These are phyloP conservation scores for Papilio machaon DNA, from an alignment of 1,140 invertebrate species.

Conservation along the genomic window DNA sequence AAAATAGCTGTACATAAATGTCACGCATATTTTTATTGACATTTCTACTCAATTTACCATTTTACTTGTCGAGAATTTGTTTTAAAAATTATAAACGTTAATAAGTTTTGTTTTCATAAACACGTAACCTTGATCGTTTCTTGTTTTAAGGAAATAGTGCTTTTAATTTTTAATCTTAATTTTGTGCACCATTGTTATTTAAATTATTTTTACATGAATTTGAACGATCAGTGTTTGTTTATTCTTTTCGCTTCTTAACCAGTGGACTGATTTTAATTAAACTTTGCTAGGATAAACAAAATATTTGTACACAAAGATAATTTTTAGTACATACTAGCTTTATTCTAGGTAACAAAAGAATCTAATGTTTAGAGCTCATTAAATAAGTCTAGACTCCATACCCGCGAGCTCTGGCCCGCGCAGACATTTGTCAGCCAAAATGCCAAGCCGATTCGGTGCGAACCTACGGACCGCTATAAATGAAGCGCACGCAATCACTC, in stretches of 20 bases:
- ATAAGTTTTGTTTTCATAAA: not conserved
- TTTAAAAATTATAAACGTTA: not conserved
- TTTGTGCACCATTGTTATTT: not conserved
- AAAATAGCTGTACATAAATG: not conserved
- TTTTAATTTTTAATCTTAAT: constrained; percentile 19
- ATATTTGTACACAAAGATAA: too few species aligned
- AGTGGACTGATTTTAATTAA: too few species aligned
- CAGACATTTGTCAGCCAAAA: constrained; percentile 74
- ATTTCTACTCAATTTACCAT: not conserved
- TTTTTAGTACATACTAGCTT: not conserved
- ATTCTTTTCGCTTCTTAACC: too few species aligned
- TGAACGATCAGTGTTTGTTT: too few species aligned
- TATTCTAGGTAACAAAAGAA: not conserved
- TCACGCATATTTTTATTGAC: not conserved
- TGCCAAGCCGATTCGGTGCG: constrained; percentile 71
- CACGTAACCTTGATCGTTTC: not conserved
- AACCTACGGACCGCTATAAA: constrained; percentile 65
- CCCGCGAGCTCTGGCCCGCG: constrained; percentile 45
- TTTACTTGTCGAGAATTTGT: not conserved
- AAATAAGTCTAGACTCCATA: constrained; percentile 51
- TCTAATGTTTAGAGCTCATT: constrained; percentile 18
- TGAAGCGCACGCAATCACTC: constrained; percentile 42
- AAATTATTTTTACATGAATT: not conserved
- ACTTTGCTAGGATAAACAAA: too few species aligned
- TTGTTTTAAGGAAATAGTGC: constrained; percentile 4